A percentile compares a stretch with the other conserved stretches of the same genome.
Conservation (phyloP, 2,113 vertebrate species). For the Anhinga anhinga region DNA sequence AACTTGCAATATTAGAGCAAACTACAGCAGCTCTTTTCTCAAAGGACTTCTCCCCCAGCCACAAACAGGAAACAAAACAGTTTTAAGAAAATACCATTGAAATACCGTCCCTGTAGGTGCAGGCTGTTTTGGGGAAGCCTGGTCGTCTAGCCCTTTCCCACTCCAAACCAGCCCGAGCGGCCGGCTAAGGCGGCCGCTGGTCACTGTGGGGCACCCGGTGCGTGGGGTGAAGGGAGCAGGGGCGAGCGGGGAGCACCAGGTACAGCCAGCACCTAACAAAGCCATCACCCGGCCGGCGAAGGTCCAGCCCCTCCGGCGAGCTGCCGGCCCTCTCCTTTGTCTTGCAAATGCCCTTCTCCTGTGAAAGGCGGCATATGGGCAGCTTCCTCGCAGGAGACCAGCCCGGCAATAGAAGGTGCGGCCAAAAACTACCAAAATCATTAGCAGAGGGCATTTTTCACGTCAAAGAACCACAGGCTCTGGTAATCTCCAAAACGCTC, state of each 20-base stretch:
- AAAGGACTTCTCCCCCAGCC: background rate
- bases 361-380: background rate
- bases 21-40: background rate
- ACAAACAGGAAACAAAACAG: background rate
- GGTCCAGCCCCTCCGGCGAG: conserved; percentile 47
- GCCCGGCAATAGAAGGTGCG: conserved; percentile 21
- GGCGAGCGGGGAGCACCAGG: background rate
- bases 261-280: conserved; percentile 64
- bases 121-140: conserved; percentile 22
- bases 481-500: background rate
- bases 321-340: background rate
- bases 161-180: background rate
- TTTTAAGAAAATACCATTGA: background rate
- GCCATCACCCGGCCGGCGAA: background rate
- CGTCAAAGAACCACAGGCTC: background rate
- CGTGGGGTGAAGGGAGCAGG: background rate
- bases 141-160: background rate
- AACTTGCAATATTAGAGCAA: background rate
- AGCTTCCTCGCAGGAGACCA: background rate
- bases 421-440: conserved; percentile 40
- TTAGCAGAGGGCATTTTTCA: background rate
- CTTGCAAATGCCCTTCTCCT: conserved; percentile 48
- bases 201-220: background rate
- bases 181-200: background rate
- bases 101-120: background rate